Base-by-base conservation (phyloP, 2,888 invertebrate genomes). In the Ferdinandea cuprea region DNA sequence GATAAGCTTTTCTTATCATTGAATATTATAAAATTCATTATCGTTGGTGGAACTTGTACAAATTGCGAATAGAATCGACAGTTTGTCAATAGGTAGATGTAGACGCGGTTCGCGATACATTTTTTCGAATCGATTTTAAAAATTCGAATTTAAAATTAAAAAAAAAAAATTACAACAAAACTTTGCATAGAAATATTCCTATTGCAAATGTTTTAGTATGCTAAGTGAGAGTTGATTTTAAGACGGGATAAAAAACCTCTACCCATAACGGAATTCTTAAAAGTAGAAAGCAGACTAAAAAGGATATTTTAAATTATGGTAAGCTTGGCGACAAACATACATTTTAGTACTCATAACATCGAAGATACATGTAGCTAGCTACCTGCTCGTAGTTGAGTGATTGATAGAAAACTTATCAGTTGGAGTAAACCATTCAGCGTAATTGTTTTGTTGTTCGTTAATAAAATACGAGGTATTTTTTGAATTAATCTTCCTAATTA, bases 61-160 rank as follows among this genome's bases (percentile, higher is more conserved):
- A 28, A 44, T 56, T 13, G 13, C 58, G 54, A 58, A 65, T 59
- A 40, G 48, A 58, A 81, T 77, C 63, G 81, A 54, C 77, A 81
- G 81, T 81, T 81, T 77, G 65, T 61, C 76, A 56, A 72, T 77
- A 61, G 77, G 42, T 58, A 65, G 50, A 76, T 71, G 48, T 52
- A 71, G 65, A 54, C 63, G 61, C 81, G 65, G 81, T 81, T 77
- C 54, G 59, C 58, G 50, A 21, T 46, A 42, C n/a, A 13, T 35
- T 63, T 8, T n/a, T n/a, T n/a, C n/a, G n/a, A n/a, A n/a, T n/a
- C n/a, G n/a, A 25, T 25, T 25, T 2, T 5, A 5, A 42, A 42
- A 15, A 3, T 42, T n/a, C 3, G 15, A n/a, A 3, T 3, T 35
- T 35, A n/a, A n/a, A n/a, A n/a, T 35, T 11, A 11, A 1, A 3